Percentiles rank a stretch among this genome's conserved stretches.
Evolutionary conservation across 2,113 vertebrate genomes (phyloP).

Genomic region (Peromyscus leucopus): DNA sequence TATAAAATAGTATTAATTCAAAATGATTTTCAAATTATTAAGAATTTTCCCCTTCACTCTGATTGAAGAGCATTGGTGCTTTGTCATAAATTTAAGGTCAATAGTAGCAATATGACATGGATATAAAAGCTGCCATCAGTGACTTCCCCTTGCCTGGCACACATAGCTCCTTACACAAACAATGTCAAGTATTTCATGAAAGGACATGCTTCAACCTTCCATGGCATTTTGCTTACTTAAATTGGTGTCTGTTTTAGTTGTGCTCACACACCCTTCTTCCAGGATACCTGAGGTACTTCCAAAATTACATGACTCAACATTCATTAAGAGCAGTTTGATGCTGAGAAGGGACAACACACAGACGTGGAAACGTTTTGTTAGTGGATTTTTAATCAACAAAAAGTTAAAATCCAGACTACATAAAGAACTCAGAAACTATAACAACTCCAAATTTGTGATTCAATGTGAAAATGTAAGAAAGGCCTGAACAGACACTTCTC

Average conservation of each 20-base stretch:
- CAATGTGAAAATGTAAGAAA: neutral
- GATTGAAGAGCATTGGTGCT: neutral
- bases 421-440: neutral
- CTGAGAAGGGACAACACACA: neutral
- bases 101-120: neutral
- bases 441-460: neutral
- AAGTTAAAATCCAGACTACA: neutral
- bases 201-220: neutral
- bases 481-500: neutral
- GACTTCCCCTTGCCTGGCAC: neutral
- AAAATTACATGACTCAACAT: neutral
- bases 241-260: neutral
- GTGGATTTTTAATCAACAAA: neutral
- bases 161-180: neutral
- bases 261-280: neutral
- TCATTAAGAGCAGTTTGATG: neutral
- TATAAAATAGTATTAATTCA: neutral
- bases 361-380: neutral
- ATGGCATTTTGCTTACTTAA: neutral
- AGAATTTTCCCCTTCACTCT: conserved; percentile 20
- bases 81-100: conserved; percentile 39
- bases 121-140: neutral
- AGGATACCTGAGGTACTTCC: neutral
- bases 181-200: neutral
- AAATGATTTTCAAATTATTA: neutral